Base-by-base conservation (phyloP, 2,888 invertebrate genomes). In the Argyresthia goedartella region DNA sequence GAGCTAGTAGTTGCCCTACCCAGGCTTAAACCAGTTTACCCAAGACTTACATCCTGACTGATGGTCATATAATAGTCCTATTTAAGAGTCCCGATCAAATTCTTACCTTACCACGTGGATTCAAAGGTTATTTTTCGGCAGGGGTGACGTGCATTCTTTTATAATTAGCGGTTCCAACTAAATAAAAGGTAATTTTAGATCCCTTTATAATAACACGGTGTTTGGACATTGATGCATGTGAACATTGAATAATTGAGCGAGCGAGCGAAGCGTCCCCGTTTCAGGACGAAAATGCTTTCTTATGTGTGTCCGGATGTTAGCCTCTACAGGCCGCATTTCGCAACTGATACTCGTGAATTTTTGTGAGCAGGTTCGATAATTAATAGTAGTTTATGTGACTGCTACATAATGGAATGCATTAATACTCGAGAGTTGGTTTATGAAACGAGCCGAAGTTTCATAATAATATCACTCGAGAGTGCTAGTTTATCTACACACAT, bases 61-160 rank as follows among this genome's bases (percentile, higher is more conserved):
- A 71, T 69, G 65, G 61, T 59, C 66, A 64, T 66, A 66, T 76
- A 78, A 78, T 79, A 25, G 25, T 76, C 66, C 69, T 56, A 39
- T 62, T 63, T 66, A 64, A 66, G 60, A 57, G 60, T 43, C 56
- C 58, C 59, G 64, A 66, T 65, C 65, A 58, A 67, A 66, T 76
- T 73, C 72, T 70, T 68, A 67, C 65, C 63, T 64, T 65, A 60
- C 54, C 52, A 46, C n/a, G 60, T 25, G 55, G 15, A 15, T 14
- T 14, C 15, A 44, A 14, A 14, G 44, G 14, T 9, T 15, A 14
- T 44, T 44, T 44, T 44, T 15, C 13, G 13, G 9, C 1, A 14
- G 14, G 9, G 15, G 14, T 2, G 9, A 14, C 55, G 50, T 56
- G 64, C 67, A 74, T 75, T 69, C 73, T 64, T 68, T 63, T 61